phyloP scores from a whole-genome alignment of 2,888 invertebrate genomes.

The Alcis repandata region DNA sequence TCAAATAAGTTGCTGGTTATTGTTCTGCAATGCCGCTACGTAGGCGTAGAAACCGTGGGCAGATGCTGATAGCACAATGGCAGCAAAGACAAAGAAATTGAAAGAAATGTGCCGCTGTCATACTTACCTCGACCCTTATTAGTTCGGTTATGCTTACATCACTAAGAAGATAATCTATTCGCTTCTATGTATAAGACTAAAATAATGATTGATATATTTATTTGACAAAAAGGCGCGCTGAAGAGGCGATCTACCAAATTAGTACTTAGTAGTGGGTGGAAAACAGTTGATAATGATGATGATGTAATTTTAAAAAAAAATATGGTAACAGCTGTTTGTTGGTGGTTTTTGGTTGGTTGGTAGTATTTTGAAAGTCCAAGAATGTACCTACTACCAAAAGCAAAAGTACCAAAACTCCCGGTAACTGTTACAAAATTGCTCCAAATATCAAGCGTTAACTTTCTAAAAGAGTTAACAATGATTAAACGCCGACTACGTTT shows the following conservation, averaged over 20 bases:
- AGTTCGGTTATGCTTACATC: constrained; percentile 20
- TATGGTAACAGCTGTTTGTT: too few species aligned
- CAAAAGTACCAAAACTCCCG: constrained; percentile 30
- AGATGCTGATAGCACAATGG: constrained; percentile 48
- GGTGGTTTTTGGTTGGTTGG: too few species aligned
- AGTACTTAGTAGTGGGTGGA: too few species aligned
- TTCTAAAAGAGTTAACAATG: constrained; percentile 49
- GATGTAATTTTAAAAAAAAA: too few species aligned
- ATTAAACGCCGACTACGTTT: constrained; percentile 47
- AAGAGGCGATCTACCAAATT: too few species aligned
- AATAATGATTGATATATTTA: too few species aligned
- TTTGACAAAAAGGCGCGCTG: too few species aligned
- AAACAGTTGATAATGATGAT: too few species aligned
- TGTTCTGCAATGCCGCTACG: constrained; percentile 17
- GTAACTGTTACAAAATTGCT: constrained; percentile 31
- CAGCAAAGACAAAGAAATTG: constrained; percentile 35
- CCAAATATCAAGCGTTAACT: constrained; percentile 39
- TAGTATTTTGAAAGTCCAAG: too few species aligned
- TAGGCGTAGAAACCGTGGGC: constrained; percentile 34
- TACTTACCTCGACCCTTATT: constrained; percentile 47
- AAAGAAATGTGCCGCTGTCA: constrained; percentile 25
- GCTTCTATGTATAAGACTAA: too few species aligned
- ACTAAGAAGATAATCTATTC: neutral
- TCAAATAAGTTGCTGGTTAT: constrained; percentile 25
- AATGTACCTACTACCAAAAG: too few species aligned